Percentiles rank a stretch among this genome's conserved stretches.
Evolutionary conservation across 2,113 vertebrate genomes (phyloP).

Genomic region (Serinus canaria): DNA sequence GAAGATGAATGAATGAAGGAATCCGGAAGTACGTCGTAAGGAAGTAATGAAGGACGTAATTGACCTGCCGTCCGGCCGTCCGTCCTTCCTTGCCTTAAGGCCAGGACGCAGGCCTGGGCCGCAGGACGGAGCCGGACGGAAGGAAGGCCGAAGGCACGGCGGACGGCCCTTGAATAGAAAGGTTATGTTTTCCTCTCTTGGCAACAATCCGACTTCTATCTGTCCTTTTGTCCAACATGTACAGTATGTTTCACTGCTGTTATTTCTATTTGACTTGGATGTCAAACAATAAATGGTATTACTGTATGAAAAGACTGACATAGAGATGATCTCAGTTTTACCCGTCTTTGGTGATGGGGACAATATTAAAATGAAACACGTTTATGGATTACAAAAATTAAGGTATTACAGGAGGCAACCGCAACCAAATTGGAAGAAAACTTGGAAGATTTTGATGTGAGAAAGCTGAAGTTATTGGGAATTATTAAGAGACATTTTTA

Average conservation of each 20-base stretch:
- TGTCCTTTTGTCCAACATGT: neutral
- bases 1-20: no score
- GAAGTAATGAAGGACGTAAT: no score
- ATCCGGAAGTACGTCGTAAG: no score
- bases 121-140: no score
- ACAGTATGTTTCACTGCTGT: neutral
- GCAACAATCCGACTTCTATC: accelerated
- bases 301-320: neutral
- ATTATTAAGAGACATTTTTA: neutral
- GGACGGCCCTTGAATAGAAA: no score
- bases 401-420: neutral
- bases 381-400: neutral
- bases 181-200: no score
- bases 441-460: neutral
- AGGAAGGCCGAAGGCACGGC: no score
- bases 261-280: neutral
- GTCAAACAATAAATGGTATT: neutral
- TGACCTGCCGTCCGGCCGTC: no score
- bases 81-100: no score
- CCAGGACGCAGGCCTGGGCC: no score
- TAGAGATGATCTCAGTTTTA: neutral
- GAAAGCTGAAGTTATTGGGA: neutral
- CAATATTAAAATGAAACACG: neutral
- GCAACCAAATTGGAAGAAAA: neutral
- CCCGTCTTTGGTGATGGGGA: neutral